A percentile compares a stretch with the other conserved stretches of the same genome.
Conservation (phyloP, 2,888 invertebrate species). For the Pseudoips prasinana region DNA sequence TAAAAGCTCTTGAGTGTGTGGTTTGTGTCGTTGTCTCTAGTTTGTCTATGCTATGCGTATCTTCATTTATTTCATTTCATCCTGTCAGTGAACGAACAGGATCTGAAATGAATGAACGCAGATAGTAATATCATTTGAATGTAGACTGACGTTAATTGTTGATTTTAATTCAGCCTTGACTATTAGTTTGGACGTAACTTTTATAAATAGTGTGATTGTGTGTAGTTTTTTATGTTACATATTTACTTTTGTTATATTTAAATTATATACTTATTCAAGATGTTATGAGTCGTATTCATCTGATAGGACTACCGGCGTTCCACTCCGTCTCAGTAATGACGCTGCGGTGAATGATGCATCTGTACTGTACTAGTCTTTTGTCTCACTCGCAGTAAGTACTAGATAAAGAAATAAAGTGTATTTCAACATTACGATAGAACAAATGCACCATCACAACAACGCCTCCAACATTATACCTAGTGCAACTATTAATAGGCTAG, state of each 20-base stretch:
- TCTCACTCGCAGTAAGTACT: slow-evolving; percentile 12
- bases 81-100: slow-evolving; percentile 14
- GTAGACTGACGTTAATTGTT: not conserved
- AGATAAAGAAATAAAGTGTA: not conserved
- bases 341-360: slow-evolving; percentile 35
- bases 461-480: slow-evolving; percentile 48
- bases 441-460: slow-evolving; percentile 28
- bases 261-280: not conserved
- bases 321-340: slow-evolving; percentile 5
- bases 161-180: not conserved
- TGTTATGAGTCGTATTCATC: slow-evolving; percentile 8
- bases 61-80: slow-evolving; percentile 21
- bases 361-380: slow-evolving; percentile 18
- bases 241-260: not conserved
- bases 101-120: slow-evolving; percentile 10
- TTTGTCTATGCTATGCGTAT: slow-evolving; percentile 45
- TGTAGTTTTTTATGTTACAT: not conserved
- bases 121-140: slow-evolving; percentile 19
- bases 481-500: slow-evolving; percentile 64
- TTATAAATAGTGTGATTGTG: not conserved
- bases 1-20: slow-evolving; percentile 75
- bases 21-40: slow-evolving; percentile 77
- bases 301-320: slow-evolving; percentile 17
- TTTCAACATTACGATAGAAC: slow-evolving; percentile 13
- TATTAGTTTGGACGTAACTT: not conserved